Percentiles rank a stretch among this genome's conserved stretches.
Conservation (phyloP, 2,888 invertebrate species). For the Synergus japonicus region DNA sequence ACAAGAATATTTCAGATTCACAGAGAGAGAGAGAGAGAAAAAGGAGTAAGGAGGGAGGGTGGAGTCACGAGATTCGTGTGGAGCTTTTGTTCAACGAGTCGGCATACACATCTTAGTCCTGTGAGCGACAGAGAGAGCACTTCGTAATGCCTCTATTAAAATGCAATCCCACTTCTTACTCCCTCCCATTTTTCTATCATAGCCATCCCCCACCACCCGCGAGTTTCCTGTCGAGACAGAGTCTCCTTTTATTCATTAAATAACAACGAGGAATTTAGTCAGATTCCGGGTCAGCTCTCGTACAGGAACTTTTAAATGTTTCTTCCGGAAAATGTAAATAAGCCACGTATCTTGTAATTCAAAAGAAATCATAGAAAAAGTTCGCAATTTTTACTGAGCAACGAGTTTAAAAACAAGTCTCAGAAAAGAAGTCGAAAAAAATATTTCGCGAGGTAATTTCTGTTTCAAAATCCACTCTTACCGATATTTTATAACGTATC, state of each 20-base stretch:
- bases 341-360: constrained; percentile 57
- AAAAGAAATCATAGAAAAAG: constrained; percentile 53
- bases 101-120: constrained; percentile 30
- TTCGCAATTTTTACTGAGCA: constrained; percentile 43
- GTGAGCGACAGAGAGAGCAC: constrained; percentile 46
- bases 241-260: constrained; percentile 66
- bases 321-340: constrained; percentile 67
- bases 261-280: constrained; percentile 56
- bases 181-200: constrained; percentile 28
- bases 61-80: constrained; percentile 32
- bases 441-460: neutral
- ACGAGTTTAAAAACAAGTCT: neutral
- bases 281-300: constrained; percentile 48
- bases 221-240: constrained; percentile 35
- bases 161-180: constrained; percentile 66
- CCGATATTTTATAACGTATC: neutral
- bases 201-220: constrained; percentile 34
- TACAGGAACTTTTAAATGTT: constrained; percentile 62
- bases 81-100: constrained; percentile 44
- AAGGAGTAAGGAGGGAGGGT: constrained; percentile 39
- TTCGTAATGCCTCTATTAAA: constrained; percentile 67
- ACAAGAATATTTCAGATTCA: constrained; percentile 5
- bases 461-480: neutral
- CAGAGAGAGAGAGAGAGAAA: constrained; percentile 27
- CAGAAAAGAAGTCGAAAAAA: neutral